Conservation (phyloP, 92 coral and sea anemone genomes). For the Virgularia gustaviana region DNA sequence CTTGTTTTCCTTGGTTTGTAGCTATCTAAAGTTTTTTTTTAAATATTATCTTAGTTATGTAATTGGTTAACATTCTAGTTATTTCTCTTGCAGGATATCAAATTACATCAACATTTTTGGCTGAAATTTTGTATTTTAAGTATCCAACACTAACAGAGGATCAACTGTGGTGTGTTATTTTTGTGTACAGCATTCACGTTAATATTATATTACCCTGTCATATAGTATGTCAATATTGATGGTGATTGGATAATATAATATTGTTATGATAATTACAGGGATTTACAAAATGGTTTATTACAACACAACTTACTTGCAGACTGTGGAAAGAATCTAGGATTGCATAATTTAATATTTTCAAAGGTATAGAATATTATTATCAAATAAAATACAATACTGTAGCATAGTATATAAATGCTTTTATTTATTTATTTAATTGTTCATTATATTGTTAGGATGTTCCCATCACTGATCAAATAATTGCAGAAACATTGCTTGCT, state of each 20-base stretch:
- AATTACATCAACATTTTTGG: slow-evolving; percentile 56
- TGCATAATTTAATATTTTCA: slow-evolving; percentile 24
- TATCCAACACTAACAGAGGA: slow-evolving; percentile 65
- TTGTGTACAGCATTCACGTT: neutral
- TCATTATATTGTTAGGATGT: too few relatives aligned
- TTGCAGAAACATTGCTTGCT: slow-evolving; percentile 63
- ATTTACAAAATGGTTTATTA: slow-evolving; percentile 73
- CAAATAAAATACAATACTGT: too few relatives aligned
- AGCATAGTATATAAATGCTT: too few relatives aligned
- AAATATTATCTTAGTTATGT: neutral
- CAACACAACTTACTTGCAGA: slow-evolving; percentile 55
- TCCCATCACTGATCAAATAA: slow-evolving; percentile 5
- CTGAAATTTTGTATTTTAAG: slow-evolving; percentile 59
- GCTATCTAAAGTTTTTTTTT: neutral
- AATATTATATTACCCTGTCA: too few relatives aligned
- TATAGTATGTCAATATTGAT: too few relatives aligned
- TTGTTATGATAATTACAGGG: slow-evolving; percentile 58
- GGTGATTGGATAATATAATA: neutral
- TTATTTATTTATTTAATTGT: too few relatives aligned
- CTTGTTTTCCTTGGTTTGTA: slow-evolving; percentile 75
- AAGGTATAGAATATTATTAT: slow-evolving; percentile 11
- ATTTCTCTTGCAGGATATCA: slow-evolving; percentile 63
- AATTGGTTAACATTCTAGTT: neutral
- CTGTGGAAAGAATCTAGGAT: slow-evolving; percentile 8
- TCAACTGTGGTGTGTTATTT: slow-evolving; percentile 64